Base-by-base conservation (phyloP, 2,797 vertebrate genomes). In the Hyperoplus immaculatus region DNA sequence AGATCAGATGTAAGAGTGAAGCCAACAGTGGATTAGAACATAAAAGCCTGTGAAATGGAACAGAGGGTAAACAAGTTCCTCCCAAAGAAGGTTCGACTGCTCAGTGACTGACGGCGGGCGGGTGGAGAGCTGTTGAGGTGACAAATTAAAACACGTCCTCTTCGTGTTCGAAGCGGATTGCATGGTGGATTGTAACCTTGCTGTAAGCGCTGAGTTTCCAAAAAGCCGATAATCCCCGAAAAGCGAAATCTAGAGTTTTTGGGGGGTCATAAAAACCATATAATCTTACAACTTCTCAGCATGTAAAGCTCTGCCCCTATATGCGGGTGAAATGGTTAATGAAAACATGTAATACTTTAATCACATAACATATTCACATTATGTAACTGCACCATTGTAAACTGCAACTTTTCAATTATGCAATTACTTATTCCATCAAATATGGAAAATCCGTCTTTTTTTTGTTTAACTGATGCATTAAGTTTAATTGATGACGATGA, bases 81-180 rank as follows among this genome's bases (percentile, higher is more conserved):
- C 53, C 36, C 8, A 8, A 72, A 84, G 77, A 66, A 49, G 64
- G 72, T 78, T 38, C 58, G 53, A 71, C 73, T 78, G 72, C 60
- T 83, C 58, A 45, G 14, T n/a, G 56, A 8, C 46, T 63, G 68
- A 86, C 46, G 5, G 54, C 64, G 1, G 59, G 73, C 56, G 7
- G 64, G 73, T 53, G 7, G 64, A 47, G 73, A 82, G 77, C 78
- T 50, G 79, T 29, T 72, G 77, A 88, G 69, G 72, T 88, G 86
- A 81, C 79, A 89, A 89, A 91, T 87, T 78, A 81, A 88, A 91
- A 87, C 85, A 82, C 78, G 82, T 84, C 82, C 81, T 81, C 61
- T 75, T 75, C 79, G 83, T 84, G 72, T 89, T 84, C 80, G 50
- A 47, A 3, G n/a, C 0, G 38, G 66, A 77, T 70, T 81, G 77